phyloP scores from a whole-genome alignment of 1,140 invertebrate species.

The Pseudoatta argentina region DNA sequence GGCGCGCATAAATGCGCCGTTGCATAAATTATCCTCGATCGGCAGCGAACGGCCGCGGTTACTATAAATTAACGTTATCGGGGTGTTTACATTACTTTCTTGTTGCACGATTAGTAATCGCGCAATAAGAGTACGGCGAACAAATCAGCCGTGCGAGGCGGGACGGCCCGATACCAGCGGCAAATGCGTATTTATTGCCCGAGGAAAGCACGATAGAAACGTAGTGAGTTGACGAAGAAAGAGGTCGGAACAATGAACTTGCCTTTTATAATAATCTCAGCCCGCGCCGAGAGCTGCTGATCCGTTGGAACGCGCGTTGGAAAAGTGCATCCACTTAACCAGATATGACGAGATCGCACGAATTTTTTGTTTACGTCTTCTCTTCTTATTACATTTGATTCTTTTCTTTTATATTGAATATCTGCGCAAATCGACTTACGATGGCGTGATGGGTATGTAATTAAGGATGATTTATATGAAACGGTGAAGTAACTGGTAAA shows the following conservation, averaged over 20 bases:
- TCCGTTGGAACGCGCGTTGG: slow-evolving; percentile 6
- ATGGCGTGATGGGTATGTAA: neutral
- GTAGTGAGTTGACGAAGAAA: slow-evolving; percentile 69
- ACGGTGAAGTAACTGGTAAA: slow-evolving; percentile 19
- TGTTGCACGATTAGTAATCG: slow-evolving; percentile 82
- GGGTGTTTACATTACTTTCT: slow-evolving; percentile 83
- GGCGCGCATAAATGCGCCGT: slow-evolving; percentile 74
- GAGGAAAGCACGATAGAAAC: slow-evolving; percentile 70
- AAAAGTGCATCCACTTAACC: slow-evolving; percentile 32
- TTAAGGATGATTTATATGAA: slow-evolving; percentile 18
- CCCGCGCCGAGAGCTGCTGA: slow-evolving; percentile 20
- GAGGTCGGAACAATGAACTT: slow-evolving; percentile 82
- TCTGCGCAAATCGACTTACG: neutral
- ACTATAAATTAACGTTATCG: slow-evolving; percentile 82
- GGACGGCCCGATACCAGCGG: slow-evolving; percentile 67
- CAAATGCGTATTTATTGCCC: slow-evolving; percentile 75
- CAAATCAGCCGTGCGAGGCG: slow-evolving; percentile 73
- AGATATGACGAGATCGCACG: slow-evolving; percentile 34
- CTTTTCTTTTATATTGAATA: neutral
- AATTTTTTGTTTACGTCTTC: neutral
- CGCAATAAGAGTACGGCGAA: slow-evolving; percentile 77
- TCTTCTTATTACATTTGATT: neutral
- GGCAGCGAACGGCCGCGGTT: slow-evolving; percentile 70
- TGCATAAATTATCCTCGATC: slow-evolving; percentile 79
- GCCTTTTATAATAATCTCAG: slow-evolving; percentile 59